Evolutionary conservation across 2,888 invertebrate species (phyloP), one percentile per base, ranked within the genome.

Genomic region (Corbicula japonica): DNA sequence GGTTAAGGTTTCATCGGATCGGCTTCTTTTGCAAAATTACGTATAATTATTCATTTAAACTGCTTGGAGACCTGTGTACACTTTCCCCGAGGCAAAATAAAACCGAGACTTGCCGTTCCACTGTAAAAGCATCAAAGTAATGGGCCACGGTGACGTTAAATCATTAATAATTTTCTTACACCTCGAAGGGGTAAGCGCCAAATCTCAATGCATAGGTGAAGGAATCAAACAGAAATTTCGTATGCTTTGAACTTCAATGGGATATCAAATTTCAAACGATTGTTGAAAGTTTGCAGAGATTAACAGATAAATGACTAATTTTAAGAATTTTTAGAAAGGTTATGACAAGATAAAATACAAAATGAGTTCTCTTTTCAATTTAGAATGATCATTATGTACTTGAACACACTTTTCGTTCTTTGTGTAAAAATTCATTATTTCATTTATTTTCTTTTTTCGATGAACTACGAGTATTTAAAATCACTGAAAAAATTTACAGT

Each of bases 161-260:
- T 65, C 72, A 73, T 73, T 56, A 65, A 73, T 73, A 63, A 63
- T 63, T 32, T 56, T 46, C 50, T 34, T 35, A 48, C 46, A 46
- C 48, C 63, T 30, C 32, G 23, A 26, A 54, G 28, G 28, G 26
- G 26, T 54, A 26, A 23, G 6, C 12, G 2, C 23, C 34, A 34
- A 50, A 32, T 46, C 35, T 48, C 46, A 70, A 60, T 48, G 38
- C 60, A 70, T 21, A 48, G 48, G n/a, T 63, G 63, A 63, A 18
- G 26, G 46, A 46, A 32, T 28, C 28, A 48, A 32, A 30, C 58
- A 21, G 41, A 32, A 50, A 28, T 52, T 66, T 56, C 56, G 68
- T 56, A 56, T 50, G 56, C 54, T 73, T 73, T 73, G 72, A 65
- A 73, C 63, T 73, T 73, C 72, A 65, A 63, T 56, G 41, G 56